These are phyloP conservation scores for Toxonevra muliebris DNA, from an alignment of 2,888 invertebrate species.

Conservation along the genomic window DNA sequence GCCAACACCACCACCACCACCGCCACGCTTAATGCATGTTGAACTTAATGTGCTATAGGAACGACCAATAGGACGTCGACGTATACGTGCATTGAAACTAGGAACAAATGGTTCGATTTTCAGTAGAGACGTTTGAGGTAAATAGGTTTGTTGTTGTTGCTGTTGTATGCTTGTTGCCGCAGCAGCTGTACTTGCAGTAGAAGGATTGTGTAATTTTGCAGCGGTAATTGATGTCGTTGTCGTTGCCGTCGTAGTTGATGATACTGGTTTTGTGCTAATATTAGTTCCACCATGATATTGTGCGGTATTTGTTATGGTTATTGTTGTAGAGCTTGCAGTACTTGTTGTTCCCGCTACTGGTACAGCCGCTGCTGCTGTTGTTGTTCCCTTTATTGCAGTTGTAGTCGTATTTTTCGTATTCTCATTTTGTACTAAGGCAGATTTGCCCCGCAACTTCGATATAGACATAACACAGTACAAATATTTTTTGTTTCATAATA, in stretches of 20 bases:
- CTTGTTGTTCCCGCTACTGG: conserved; percentile 31
- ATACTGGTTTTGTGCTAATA: not conserved
- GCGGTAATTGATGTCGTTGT: conserved; percentile 12
- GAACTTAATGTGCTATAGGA: conserved; percentile 64
- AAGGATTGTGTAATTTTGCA: no score
- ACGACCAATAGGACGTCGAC: conserved; percentile 60
- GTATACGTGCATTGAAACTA: conserved; percentile 60
- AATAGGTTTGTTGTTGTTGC: conserved; percentile 48
- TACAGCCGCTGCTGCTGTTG: conserved; percentile 28
- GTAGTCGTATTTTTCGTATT: conserved; percentile 21
- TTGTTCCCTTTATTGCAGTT: conserved; percentile 32
- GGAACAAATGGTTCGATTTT: conserved; percentile 66
- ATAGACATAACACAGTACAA: conserved; percentile 54
- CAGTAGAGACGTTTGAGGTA: conserved; percentile 64
- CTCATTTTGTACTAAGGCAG: conserved; percentile 50
- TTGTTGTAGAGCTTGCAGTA: conserved; percentile 24
- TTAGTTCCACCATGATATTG: conserved; percentile 10
- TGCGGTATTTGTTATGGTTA: conserved; percentile 13
- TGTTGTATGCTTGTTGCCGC: conserved; percentile 21
- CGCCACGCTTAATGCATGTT: conserved; percentile 50
- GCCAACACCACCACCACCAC: conserved; percentile 4
- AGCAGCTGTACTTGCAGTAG: conserved; percentile 13
- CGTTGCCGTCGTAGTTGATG: conserved; percentile 7
- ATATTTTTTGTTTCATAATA: no score
- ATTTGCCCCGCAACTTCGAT: conserved; percentile 59